Conservation (phyloP, 1,140 invertebrate genomes). For the Laupala kohalensis region DNA sequence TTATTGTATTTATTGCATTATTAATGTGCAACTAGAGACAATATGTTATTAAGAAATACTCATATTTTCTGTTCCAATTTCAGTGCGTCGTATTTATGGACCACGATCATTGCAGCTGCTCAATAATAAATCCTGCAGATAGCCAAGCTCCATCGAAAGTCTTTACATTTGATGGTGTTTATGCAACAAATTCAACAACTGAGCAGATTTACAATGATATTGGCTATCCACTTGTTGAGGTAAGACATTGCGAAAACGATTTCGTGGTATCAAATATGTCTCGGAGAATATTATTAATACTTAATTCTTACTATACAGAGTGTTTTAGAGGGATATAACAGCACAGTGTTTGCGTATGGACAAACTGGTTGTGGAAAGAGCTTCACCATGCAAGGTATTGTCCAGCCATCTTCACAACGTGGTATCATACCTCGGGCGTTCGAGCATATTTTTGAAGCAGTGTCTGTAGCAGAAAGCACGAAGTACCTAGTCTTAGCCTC, state of each 20-base stretch:
- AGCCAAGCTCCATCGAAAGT: slow-evolving; percentile 45
- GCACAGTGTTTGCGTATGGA: slow-evolving; percentile 77
- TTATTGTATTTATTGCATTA: too few species aligned
- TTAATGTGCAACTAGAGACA: neutral
- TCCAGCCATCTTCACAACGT: slow-evolving; percentile 35
- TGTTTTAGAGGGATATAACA: slow-evolving; percentile 76
- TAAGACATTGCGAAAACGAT: slow-evolving; percentile 16
- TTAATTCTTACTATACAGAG: slow-evolving; percentile 34
- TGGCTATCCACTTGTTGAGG: slow-evolving; percentile 54
- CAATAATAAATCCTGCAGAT: slow-evolving; percentile 43
- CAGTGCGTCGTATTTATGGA: slow-evolving; percentile 66
- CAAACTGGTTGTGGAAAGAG: slow-evolving; percentile 77
- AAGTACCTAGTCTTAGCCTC: slow-evolving; percentile 83
- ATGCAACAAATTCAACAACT: slow-evolving; percentile 29
- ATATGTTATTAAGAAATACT: neutral
- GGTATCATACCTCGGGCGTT: slow-evolving; percentile 78
- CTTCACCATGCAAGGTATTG: slow-evolving; percentile 68
- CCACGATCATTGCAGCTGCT: slow-evolving; percentile 35
- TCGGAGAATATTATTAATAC: too few species aligned
- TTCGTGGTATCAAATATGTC: too few species aligned
- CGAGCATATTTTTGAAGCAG: slow-evolving; percentile 87
- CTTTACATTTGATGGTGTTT: slow-evolving; percentile 62
- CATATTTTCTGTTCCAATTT: neutral
- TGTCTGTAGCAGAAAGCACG: slow-evolving; percentile 61
- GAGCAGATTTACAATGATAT: slow-evolving; percentile 56